A percentile compares a stretch with the other conserved stretches of the same genome.
phyloP scores from a whole-genome alignment of 1,140 invertebrate genomes.

The Trichonephila clavata region DNA sequence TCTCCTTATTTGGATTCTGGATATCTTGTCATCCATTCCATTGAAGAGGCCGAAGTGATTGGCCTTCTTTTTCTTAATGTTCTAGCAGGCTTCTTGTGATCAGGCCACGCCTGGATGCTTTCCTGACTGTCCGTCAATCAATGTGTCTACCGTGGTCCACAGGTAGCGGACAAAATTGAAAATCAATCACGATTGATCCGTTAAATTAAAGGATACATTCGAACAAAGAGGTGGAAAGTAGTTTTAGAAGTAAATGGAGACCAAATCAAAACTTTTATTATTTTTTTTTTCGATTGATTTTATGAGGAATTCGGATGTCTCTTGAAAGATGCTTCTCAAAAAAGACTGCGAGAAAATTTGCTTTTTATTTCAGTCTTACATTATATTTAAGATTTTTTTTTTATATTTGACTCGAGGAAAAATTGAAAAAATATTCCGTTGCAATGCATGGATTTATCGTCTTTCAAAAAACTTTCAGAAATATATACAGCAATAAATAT shows the following conservation, averaged over 20 bases:
- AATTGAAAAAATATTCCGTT: no score
- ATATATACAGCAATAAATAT: no score
- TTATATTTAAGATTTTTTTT: no score
- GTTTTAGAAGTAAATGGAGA: background rate
- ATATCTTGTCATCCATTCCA: background rate
- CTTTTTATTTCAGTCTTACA: no score
- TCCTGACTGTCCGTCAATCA: constrained; percentile 22
- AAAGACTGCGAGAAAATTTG: no score
- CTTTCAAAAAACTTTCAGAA: no score
- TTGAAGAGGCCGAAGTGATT: constrained; percentile 25
- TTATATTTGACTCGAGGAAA: no score
- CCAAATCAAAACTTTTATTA: background rate
- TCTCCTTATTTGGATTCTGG: constrained; percentile 24
- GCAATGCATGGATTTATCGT: no score
- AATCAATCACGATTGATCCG: constrained; percentile 5
- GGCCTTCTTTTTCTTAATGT: constrained; percentile 20
- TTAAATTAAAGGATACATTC: background rate
- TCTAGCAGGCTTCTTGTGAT: background rate
- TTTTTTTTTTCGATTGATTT: background rate
- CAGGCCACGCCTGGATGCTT: constrained; percentile 13
- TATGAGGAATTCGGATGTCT: no score
- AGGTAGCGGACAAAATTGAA: constrained; percentile 9
- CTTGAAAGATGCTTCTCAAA: no score
- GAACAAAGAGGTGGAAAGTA: background rate
- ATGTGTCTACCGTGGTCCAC: background rate